These are phyloP conservation scores for Muntiacus reevesi DNA, from an alignment of 2,113 vertebrate genomes.

Conservation along the genomic window DNA sequence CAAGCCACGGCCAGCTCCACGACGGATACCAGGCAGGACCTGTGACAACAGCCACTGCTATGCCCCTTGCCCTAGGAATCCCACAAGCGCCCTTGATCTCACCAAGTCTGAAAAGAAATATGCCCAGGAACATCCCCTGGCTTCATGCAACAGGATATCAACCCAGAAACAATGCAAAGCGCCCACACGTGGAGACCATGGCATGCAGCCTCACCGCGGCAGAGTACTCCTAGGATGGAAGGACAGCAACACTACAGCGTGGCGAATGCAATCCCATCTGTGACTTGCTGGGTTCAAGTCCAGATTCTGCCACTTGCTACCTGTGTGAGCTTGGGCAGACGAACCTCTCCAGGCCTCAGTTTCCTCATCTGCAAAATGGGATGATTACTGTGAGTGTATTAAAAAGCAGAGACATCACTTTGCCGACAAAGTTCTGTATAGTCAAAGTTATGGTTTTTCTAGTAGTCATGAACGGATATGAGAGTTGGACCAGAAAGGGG, in stretches of 20 bases:
- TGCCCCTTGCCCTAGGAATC: no score
- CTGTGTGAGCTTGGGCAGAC: not conserved
- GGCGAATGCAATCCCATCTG: no score
- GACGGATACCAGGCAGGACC: rapidly evolving
- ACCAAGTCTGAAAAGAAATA: not conserved
- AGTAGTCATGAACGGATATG: not conserved
- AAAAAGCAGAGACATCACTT: not conserved
- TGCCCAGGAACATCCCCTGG: rapidly evolving
- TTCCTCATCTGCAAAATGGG: not conserved
- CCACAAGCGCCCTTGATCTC: not conserved
- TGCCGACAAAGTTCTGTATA: not conserved
- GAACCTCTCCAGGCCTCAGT: not conserved
- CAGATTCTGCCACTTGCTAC: not conserved
- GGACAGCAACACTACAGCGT: rapidly evolving
- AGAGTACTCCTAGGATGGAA: not conserved
- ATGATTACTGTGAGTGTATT: not conserved
- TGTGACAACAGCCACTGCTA: rapidly evolving
- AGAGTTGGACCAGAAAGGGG: not conserved
- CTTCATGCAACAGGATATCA: not conserved
- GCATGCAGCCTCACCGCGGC: rapidly evolving
- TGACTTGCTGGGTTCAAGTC: not conserved
- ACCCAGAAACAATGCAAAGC: not conserved
- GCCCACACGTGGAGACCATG: rapidly evolving
- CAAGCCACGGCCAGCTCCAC: not conserved
- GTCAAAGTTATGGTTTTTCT: not conserved